Evolutionary conservation across 2,888 invertebrate genomes (phyloP).

Genomic region (Cephus rjabovi): DNA sequence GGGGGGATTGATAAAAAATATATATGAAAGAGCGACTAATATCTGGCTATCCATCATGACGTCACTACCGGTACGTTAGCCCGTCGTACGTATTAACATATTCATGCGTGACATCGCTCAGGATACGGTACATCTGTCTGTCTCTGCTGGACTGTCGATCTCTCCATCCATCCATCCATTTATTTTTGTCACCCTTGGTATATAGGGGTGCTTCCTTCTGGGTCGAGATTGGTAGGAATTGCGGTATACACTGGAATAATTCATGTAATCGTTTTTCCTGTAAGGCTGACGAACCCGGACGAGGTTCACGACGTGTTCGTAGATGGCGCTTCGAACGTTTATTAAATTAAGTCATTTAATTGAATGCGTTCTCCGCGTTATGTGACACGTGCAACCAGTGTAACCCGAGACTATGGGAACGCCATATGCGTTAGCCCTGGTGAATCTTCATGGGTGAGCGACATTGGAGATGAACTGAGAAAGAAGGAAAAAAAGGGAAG

Average conservation of each 20-base stretch:
- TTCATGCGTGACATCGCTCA: constrained; percentile 44
- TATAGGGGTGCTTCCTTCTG: neutral
- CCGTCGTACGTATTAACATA: constrained; percentile 42
- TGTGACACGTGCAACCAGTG: constrained; percentile 10
- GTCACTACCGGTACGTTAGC: constrained; percentile 5
- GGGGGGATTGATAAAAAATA: neutral
- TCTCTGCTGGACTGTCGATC: neutral
- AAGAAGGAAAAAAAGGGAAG: neutral
- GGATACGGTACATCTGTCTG: constrained; percentile 9
- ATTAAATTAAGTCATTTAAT: constrained; percentile 57
- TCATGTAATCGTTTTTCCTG: neutral
- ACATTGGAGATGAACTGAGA: neutral
- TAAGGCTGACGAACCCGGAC: neutral
- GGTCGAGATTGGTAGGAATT: neutral
- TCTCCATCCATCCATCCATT: neutral
- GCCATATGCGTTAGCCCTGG: constrained; percentile 21
- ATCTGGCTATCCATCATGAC: constrained; percentile 14
- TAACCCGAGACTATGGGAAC: constrained; percentile 44
- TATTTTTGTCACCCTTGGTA: neutral
- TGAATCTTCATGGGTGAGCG: neutral
- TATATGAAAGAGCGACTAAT: neutral
- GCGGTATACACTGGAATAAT: neutral
- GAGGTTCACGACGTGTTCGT: neutral
- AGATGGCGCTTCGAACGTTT: constrained; percentile 35
- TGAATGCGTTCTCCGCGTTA: constrained; percentile 31